Percentiles rank a stretch among this genome's conserved stretches.
Evolutionary conservation across 2,888 invertebrate genomes (phyloP).

Genomic region (Cetonia aurata): DNA sequence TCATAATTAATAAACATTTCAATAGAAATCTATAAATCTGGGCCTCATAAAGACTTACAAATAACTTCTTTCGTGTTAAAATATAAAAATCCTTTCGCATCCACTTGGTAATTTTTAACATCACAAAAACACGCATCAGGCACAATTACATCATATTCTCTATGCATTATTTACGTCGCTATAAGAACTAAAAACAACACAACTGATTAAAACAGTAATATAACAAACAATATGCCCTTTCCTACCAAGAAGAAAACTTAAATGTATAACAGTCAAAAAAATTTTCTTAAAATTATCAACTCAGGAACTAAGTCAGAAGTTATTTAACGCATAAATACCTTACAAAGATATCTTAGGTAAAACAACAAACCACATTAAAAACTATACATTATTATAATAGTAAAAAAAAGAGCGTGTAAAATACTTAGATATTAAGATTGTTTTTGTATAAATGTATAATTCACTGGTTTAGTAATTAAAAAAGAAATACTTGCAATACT

Average conservation of each 20-base stretch:
- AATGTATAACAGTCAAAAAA: slow-evolving; percentile 50
- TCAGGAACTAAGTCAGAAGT: slow-evolving; percentile 33
- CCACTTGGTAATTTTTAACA: slow-evolving; percentile 11
- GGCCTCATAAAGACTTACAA: background rate
- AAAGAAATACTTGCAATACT: slow-evolving; percentile 42
- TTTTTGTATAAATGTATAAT: slow-evolving; percentile 35
- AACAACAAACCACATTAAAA: slow-evolving; percentile 14
- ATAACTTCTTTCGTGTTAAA: slow-evolving; percentile 2
- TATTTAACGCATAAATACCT: background rate
- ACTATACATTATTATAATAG: slow-evolving; percentile 45
- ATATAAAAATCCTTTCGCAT: slow-evolving; percentile 16
- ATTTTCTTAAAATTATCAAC: slow-evolving; percentile 49
- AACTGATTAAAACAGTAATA: slow-evolving; percentile 44
- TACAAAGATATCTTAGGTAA: slow-evolving; percentile 5
- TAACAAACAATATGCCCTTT: slow-evolving; percentile 51
- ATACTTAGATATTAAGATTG: slow-evolving; percentile 13
- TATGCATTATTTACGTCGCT: slow-evolving; percentile 13
- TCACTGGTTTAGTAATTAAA: slow-evolving; percentile 48
- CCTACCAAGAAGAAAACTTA: slow-evolving; percentile 44
- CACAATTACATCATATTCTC: slow-evolving; percentile 34
- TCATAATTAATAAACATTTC: slow-evolving; percentile 17
- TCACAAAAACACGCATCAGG: slow-evolving; percentile 19
- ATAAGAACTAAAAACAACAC: slow-evolving; percentile 42
- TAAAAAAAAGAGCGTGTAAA: slow-evolving; percentile 50
- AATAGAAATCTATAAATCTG: slow-evolving; percentile 30